Evolutionary conservation across 2,113 vertebrate genomes (phyloP), one percentile per base, ranked within the genome.

Genomic region (Aramus guarauna): DNA sequence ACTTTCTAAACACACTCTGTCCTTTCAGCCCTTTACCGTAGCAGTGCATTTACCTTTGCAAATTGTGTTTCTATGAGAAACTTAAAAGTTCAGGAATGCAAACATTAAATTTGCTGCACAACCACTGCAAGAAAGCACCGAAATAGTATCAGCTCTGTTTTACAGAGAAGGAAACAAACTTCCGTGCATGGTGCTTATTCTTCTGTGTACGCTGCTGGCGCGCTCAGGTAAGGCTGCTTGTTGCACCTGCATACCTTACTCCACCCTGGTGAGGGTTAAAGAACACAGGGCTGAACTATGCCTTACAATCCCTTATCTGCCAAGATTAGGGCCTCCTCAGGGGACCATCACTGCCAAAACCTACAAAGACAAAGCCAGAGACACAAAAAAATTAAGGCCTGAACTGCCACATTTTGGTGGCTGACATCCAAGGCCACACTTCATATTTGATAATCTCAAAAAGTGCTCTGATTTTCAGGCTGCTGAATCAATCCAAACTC

Each of bases 251-350:
- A 0, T 16, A 60, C 58, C 72, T 50, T 37, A 67, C 92, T 78
- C 79, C 91, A 91, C 93, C 59, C 66, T 41, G 62, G 37, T 1
- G 18, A 92, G 53, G 74, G 89, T 85, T 97, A 97, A 96, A 85
- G 80, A 90, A 69, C 66, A 91, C 13, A 9, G 58, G 66, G 60
- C 55, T 77, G 79, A 94, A 74, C 52, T 6, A 32, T 37, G 55
- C 52, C 56, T 87, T 53, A 62, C 55, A 84, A 41, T 3, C 32
- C 63, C 62, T 92, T 78, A 92, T 75, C 85, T 72, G 64, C 53
- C 1, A 1, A 29, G 60, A 86, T 67, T 37, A 93, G 32, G 24
- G 64, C 37, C 64, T 68, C n/a, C 4, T 13, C 53, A 80, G 32
- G 13, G 56, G 12, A 94, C 34, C 41, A 74, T 29, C 79, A 32